Evolutionary conservation across 2,888 invertebrate species (phyloP).

Genomic region (Rhagonycha fulva): DNA sequence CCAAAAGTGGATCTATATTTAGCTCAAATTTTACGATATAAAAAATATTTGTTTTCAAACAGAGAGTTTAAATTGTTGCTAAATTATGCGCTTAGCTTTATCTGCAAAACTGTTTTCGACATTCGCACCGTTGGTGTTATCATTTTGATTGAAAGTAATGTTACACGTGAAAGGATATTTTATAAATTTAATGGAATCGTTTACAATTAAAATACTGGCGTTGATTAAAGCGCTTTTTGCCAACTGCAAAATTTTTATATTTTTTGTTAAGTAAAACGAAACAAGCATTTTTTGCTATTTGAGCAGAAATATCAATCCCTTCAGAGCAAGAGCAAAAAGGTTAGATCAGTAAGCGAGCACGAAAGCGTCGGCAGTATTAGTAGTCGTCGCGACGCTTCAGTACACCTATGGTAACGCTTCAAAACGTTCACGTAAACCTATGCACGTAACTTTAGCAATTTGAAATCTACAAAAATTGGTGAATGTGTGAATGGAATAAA

Average conservation of each 20-base stretch:
- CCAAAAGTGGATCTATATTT: not conserved
- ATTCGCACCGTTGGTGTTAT: not conserved
- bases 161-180: not conserved
- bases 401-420: slow-evolving; percentile 30
- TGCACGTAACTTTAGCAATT: slow-evolving; percentile 6
- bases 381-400: slow-evolving; percentile 40
- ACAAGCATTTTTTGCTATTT: slow-evolving; percentile 11
- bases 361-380: slow-evolving; percentile 38
- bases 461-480: slow-evolving; percentile 1
- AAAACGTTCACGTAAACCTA: slow-evolving; percentile 8
- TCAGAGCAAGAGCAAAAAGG: slow-evolving; percentile 40
- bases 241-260: not conserved
- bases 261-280: slow-evolving; percentile 6
- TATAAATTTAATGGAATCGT: not conserved
- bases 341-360: slow-evolving; percentile 41
- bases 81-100: not conserved
- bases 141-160: not conserved
- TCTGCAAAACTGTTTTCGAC: not conserved
- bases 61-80: not conserved
- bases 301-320: slow-evolving; percentile 14
- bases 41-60: not conserved
- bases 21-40: too few relatives aligned
- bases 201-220: not conserved
- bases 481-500: slow-evolving; percentile 1
- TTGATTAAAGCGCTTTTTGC: not conserved